Conservation (phyloP, 1,140 invertebrate species). For the Tribolium castaneum region DNA sequence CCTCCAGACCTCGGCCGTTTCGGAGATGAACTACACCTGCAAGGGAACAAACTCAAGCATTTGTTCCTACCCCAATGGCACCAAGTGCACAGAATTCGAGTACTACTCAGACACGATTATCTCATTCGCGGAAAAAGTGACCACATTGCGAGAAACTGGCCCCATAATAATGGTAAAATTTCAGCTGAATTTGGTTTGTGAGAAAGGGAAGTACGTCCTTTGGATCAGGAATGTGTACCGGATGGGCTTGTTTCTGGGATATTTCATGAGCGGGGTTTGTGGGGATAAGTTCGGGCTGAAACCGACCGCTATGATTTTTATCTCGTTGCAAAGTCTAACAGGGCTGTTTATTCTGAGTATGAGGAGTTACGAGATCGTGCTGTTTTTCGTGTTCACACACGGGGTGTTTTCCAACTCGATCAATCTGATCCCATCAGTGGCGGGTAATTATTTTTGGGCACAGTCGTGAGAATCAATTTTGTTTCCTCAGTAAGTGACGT, state of each 20-base stretch:
- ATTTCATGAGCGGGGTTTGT: neutral
- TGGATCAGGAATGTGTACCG: neutral
- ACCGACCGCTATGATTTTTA: neutral
- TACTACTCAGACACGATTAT: neutral
- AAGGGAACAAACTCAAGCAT: neutral
- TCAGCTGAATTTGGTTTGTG: neutral
- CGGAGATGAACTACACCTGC: neutral
- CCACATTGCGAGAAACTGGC: neutral
- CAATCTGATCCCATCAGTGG: neutral
- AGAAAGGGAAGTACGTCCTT: neutral
- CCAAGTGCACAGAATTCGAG: neutral
- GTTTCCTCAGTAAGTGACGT: slow-evolving; percentile 1
- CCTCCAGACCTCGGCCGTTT: neutral
- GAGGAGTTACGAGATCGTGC: neutral
- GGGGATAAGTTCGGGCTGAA: neutral
- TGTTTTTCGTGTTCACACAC: neutral
- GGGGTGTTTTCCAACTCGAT: neutral
- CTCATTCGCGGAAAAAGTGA: neutral
- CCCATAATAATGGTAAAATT: neutral
- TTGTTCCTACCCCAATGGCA: neutral
- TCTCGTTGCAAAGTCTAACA: neutral
- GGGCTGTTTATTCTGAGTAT: neutral
- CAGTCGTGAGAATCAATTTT: neutral
- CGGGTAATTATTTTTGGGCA: neutral
- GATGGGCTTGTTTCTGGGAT: neutral